These are phyloP conservation scores for Hedychridium roseum DNA, from an alignment of 2,888 invertebrate genomes.

Conservation along the genomic window DNA sequence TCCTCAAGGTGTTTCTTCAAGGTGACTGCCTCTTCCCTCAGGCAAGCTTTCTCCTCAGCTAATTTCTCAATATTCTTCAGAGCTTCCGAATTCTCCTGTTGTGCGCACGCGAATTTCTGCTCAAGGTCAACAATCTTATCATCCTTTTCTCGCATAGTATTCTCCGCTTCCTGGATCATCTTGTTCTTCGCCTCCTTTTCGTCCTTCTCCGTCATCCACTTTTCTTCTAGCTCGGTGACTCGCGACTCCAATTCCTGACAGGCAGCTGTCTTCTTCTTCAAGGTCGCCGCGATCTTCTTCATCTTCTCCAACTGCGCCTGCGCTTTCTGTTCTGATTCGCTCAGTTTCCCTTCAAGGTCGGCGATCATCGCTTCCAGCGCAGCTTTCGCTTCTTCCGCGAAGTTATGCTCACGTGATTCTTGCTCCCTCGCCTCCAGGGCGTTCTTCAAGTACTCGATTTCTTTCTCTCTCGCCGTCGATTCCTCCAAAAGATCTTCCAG, in stretches of 20 bases:
- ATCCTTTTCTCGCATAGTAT: slow-evolving; percentile 41
- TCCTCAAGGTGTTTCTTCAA: slow-evolving; percentile 34
- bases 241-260: slow-evolving; percentile 72
- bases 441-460: slow-evolving; percentile 54
- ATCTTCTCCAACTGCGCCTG: slow-evolving; percentile 78
- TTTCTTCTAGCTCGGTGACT: slow-evolving; percentile 42
- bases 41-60: slow-evolving; percentile 25
- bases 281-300: slow-evolving; percentile 78
- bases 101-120: slow-evolving; percentile 29
- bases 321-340: slow-evolving; percentile 69
- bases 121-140: slow-evolving; percentile 47
- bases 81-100: slow-evolving; percentile 23
- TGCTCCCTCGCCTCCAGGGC: slow-evolving; percentile 62
- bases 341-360: slow-evolving; percentile 60
- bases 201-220: slow-evolving; percentile 46
- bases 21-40: slow-evolving; percentile 31
- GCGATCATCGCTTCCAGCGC: slow-evolving; percentile 56
- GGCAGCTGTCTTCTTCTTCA: slow-evolving; percentile 76
- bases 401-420: slow-evolving; percentile 50
- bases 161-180: slow-evolving; percentile 43
- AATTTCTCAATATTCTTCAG: slow-evolving; percentile 27
- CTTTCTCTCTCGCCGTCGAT: slow-evolving; percentile 62
- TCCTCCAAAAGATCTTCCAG: slow-evolving; percentile 63
- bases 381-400: slow-evolving; percentile 53
- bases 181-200: slow-evolving; percentile 51